Evolutionary conservation across 92 coral and sea anemone species (phyloP).

Genomic region (Galaxea fascicularis): DNA sequence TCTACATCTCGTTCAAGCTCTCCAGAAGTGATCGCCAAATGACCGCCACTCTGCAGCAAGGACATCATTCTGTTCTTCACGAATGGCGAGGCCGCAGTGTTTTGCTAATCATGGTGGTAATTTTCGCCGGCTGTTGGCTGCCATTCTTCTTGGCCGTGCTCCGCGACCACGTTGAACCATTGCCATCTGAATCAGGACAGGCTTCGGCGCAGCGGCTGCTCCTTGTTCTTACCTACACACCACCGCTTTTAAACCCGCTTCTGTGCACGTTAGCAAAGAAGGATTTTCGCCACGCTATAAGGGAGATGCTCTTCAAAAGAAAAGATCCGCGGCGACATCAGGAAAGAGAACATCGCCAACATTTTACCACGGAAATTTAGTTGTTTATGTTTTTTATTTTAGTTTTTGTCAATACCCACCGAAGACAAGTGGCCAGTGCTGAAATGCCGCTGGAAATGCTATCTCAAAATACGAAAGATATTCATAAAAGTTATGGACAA

Average conservation of each 20-base stretch:
- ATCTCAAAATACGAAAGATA: too few species aligned
- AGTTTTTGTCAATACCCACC: too few species aligned
- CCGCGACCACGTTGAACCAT: not conserved
- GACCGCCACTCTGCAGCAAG: not conserved
- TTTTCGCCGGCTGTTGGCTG: conserved; percentile 65
- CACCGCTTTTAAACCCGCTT: conserved; percentile 28
- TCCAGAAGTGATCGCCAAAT: conserved; percentile 11
- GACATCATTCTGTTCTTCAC: not conserved
- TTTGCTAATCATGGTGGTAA: conserved; percentile 47
- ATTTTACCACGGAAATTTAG: too few species aligned
- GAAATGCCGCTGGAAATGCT: too few species aligned
- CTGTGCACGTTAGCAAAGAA: conserved; percentile 41
- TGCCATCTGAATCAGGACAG: not conserved
- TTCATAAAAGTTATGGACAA: too few species aligned
- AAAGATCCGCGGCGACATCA: not conserved
- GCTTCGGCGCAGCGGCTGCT: conserved; percentile 4
- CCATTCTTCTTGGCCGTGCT: conserved; percentile 39
- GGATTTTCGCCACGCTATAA: conserved; percentile 21
- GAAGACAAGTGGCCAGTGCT: too few species aligned
- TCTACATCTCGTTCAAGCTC: conserved; percentile 37
- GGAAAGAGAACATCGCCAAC: not conserved
- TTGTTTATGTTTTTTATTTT: too few species aligned
- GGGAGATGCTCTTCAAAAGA: not conserved
- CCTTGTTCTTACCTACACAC: conserved; percentile 7
- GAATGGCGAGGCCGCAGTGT: conserved; percentile 50